phyloP scores from a whole-genome alignment of 1,140 invertebrate species.

The Homalodisca vitripennis region DNA sequence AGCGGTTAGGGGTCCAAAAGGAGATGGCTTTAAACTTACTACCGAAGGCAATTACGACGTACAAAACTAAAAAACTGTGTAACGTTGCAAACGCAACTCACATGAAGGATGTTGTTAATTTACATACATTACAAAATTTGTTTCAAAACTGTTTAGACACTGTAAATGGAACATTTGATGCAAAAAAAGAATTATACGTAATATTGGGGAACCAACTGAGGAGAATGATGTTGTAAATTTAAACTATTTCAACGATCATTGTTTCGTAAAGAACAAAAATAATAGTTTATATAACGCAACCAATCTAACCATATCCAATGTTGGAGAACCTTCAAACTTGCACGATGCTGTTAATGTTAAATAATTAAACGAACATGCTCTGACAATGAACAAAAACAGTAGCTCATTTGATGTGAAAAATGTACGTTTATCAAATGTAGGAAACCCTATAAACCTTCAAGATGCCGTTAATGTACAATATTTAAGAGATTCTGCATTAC shows the following conservation, averaged over 20 bases:
- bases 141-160: neutral
- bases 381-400: neutral
- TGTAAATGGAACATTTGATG: neutral
- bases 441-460: neutral
- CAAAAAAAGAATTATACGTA: neutral
- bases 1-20: neutral
- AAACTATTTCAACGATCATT: too few relatives aligned
- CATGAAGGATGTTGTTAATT: neutral
- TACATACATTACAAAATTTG: neutral
- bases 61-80: neutral
- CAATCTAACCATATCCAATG: too few relatives aligned
- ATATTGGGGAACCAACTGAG: neutral
- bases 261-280: too few relatives aligned
- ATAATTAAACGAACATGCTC: neutral
- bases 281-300: too few relatives aligned
- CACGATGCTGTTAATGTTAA: slow-evolving; percentile 8
- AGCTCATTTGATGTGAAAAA: neutral
- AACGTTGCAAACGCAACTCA: neutral
- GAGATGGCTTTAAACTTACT: slow-evolving; percentile 1
- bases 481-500: neutral
- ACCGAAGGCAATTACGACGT: neutral
- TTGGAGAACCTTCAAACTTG: too few relatives aligned
- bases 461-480: neutral
- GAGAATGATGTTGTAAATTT: slow-evolving; percentile 1
- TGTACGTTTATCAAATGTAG: neutral